These are phyloP conservation scores for Periphyllus acericola DNA, from an alignment of 2,888 invertebrate species.

Conservation along the genomic window DNA sequence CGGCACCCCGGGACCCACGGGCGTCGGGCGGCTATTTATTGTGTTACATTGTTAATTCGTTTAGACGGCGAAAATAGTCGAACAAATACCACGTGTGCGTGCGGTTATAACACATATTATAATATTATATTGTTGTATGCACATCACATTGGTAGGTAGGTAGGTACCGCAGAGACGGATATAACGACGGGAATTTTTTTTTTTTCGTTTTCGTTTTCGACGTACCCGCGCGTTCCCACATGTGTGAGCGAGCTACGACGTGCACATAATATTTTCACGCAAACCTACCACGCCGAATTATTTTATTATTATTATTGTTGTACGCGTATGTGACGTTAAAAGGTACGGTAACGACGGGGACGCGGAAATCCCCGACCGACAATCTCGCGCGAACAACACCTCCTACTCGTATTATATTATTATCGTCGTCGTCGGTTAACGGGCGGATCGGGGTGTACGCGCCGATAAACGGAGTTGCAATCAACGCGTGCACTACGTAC, in stretches of 20 bases:
- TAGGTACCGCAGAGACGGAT: neutral
- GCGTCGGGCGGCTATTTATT: slow-evolving; percentile 50
- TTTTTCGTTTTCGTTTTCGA: neutral
- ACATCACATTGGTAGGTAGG: neutral
- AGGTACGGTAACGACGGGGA: neutral
- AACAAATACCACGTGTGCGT: slow-evolving; percentile 27
- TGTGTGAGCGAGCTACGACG: neutral
- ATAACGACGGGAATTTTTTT: slow-evolving; percentile 2
- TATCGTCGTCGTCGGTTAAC: slow-evolving; percentile 13
- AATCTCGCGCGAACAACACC: slow-evolving; percentile 6
- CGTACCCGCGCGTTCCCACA: neutral
- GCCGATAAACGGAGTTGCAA: neutral
- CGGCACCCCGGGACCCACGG: slow-evolving; percentile 41
- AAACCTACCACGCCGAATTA: neutral
- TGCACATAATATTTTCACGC: neutral
- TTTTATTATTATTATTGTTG: slow-evolving; percentile 3
- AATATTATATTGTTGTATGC: neutral
- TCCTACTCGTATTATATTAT: slow-evolving; percentile 36
- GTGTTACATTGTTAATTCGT: slow-evolving; percentile 58
- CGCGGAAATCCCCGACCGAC: slow-evolving; percentile 48
- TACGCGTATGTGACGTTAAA: neutral
- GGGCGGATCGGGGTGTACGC: neutral
- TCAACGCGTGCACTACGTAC: neutral
- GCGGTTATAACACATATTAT: neutral
- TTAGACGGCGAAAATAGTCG: slow-evolving; percentile 29